Evolutionary conservation across 2,888 invertebrate species (phyloP), one percentile per base, ranked within the genome.

Genomic region (Ellobium chinense): DNA sequence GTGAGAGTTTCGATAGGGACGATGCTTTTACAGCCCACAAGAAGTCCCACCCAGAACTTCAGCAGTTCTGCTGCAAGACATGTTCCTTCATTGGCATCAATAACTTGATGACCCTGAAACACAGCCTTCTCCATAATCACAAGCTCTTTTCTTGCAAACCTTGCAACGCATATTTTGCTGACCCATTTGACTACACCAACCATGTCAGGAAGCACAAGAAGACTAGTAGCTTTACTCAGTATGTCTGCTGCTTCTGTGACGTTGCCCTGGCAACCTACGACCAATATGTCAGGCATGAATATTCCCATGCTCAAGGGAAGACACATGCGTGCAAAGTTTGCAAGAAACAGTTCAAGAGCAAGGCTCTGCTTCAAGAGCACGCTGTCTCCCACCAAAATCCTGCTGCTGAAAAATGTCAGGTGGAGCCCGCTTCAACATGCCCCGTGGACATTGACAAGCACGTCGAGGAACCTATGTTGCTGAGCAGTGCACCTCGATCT

Each of bases 161-260:
- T 5, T 90, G 90, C 79, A 84, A 82, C 36, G 34, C 82, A 3
- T 80, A 81, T n/a, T 90, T 87, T 76, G 75, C 81, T 1, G 89
- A 90, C 69, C 89, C 90, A 1, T 89, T 89, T 60, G 82, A 81
- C 18, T 90, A 89, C 82, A 87, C 88, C 2, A 73, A 74, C n/a
- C 90, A 90, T 69, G 70, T 89, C 58, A 87, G 88, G 60, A 82
- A 81, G 7, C 90, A 90, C 81, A 84, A 87, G 58, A 80, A 79
- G 4, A 88, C 88, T 58, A 75, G 80, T 0, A 56, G 83, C 24
- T 89, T 88, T 65, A 81, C 77, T 29, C 73, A 80, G 2, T 90
- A 85, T 63, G 73, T 78, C 9, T 90, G 90, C 66, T 89, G 90
- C 66, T 90, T 89, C 80, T 90, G 90, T 73, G 84, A 86, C 21